Conservation (phyloP, 2,113 vertebrate genomes). For the Lophochroa leadbeateri region DNA sequence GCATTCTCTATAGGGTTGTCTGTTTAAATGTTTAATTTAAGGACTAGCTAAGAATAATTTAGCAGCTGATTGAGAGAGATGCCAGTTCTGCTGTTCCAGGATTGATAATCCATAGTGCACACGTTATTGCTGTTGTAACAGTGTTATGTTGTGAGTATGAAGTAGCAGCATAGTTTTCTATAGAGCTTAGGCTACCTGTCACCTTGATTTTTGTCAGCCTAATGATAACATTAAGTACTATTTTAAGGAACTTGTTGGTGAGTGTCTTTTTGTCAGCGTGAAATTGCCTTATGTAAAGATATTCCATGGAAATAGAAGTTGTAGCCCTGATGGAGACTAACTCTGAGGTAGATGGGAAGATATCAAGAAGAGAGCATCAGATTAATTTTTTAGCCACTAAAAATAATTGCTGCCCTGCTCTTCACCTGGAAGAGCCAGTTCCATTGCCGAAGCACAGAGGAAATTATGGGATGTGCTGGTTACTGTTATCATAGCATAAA, state of each 20-base stretch:
- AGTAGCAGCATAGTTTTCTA: constrained; percentile 18
- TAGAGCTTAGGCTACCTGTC: constrained; percentile 18
- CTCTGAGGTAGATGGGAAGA: not conserved
- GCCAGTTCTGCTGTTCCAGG: not conserved
- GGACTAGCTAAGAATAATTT: constrained; percentile 10
- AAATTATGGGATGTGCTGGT: not conserved
- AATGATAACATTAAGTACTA: constrained; percentile 2
- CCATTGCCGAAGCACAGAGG: not conserved
- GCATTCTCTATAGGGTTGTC: not conserved
- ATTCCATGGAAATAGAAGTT: not conserved
- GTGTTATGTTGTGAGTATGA: not conserved
- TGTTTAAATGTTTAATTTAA: constrained; percentile 19
- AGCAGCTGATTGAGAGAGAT: not conserved
- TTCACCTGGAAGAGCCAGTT: not conserved
- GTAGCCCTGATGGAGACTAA: not conserved
- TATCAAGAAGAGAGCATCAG: not conserved
- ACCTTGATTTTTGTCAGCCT: constrained; percentile 47
- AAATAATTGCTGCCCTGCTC: not conserved
- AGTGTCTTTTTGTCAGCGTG: constrained; percentile 26
- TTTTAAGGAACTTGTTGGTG: constrained; percentile 30
- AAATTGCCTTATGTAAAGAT: not conserved
- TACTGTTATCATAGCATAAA: not conserved
- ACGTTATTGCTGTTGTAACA: not conserved
- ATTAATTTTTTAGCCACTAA: not conserved
- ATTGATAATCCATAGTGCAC: constrained; percentile 6